Conservation (phyloP, 2,797 vertebrate genomes). For the Tympanoctomys barrerae region DNA sequence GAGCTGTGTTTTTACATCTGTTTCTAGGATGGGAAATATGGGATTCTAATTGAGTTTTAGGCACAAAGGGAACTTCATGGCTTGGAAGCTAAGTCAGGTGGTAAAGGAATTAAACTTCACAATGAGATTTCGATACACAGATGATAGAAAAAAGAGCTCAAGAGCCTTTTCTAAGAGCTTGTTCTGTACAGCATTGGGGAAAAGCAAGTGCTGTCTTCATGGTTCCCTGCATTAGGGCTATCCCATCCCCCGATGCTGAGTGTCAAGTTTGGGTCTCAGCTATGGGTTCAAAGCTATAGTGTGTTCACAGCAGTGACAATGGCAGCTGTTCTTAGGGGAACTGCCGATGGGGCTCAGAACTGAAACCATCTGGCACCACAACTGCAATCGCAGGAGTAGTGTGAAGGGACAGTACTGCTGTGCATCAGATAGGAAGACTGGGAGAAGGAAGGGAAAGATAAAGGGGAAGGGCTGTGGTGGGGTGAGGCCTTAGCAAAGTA, state of each 20-base stretch:
- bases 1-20: conserved; percentile 82
- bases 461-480: conserved; percentile 74
- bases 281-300: conserved; percentile 85
- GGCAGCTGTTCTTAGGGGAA: conserved; percentile 83
- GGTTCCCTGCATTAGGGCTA: conserved; percentile 81
- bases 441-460: conserved; percentile 72
- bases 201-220: conserved; percentile 84
- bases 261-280: conserved; percentile 84
- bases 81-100: conserved; percentile 88
- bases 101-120: conserved; percentile 87
- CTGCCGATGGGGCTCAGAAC: conserved; percentile 81
- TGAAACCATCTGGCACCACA: conserved; percentile 85
- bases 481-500: conserved; percentile 83
- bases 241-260: conserved; percentile 77
- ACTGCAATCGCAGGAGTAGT: conserved; percentile 76
- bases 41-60: conserved; percentile 86
- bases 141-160: conserved; percentile 85
- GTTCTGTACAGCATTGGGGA: conserved; percentile 74
- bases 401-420: conserved; percentile 86
- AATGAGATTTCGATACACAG: conserved; percentile 85
- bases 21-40: conserved; percentile 79
- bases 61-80: conserved; percentile 86
- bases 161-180: conserved; percentile 79
- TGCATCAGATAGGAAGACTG: conserved; percentile 82
- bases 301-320: conserved; percentile 86